Conservation (phyloP, 2,888 invertebrate genomes). For the Agrotis exclamationis region DNA sequence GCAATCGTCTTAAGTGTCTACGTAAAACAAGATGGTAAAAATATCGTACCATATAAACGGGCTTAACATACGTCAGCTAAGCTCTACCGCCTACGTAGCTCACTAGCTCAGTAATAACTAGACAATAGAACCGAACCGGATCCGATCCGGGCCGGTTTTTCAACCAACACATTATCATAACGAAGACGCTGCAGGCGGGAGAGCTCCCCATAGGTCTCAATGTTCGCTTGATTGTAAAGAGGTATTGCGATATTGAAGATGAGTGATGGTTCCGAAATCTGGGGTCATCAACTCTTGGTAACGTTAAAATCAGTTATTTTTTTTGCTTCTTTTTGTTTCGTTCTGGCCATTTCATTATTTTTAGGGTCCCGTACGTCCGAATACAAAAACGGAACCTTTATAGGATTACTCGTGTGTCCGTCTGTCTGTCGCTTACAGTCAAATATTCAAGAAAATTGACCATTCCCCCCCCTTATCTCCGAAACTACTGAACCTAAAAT, state of each 20-base stretch:
- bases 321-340: background rate
- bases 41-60: slow-evolving; percentile 37
- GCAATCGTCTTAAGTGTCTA: background rate
- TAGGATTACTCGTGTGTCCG: no score
- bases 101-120: slow-evolving; percentile 63
- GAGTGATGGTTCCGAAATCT: background rate
- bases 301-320: background rate
- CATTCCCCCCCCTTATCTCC: no score
- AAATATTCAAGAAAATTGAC: no score
- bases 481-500: no score
- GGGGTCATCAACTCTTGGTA: background rate
- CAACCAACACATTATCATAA: slow-evolving; percentile 43
- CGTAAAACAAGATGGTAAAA: background rate
- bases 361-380: no score
- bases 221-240: slow-evolving; percentile 9
- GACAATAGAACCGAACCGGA: slow-evolving; percentile 69
- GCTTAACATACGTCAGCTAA: slow-evolving; percentile 27
- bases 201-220: slow-evolving; percentile 21
- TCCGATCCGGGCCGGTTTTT: slow-evolving; percentile 52
- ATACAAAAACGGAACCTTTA: no score
- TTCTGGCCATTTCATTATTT: background rate
- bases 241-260: slow-evolving; percentile 8
- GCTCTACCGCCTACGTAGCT: slow-evolving; percentile 63
- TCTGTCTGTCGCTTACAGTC: no score
- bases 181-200: slow-evolving; percentile 25